These are phyloP conservation scores for Triplophysa tibetana DNA, from an alignment of 2,113 vertebrate species.

Conservation along the genomic window DNA sequence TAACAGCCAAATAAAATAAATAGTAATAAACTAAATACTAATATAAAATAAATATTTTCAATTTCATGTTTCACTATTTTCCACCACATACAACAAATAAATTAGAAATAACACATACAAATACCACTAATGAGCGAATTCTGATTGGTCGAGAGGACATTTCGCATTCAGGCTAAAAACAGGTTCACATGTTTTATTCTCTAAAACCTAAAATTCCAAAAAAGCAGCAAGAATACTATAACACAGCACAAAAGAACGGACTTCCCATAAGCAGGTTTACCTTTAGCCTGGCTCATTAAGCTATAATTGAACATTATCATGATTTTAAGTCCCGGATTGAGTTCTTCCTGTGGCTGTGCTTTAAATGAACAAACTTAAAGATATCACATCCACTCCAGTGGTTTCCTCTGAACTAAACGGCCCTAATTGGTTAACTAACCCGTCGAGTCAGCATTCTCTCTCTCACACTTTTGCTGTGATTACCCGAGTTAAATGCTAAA, in stretches of 20 bases:
- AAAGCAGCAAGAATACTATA: neutral
- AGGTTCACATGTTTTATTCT: too few relatives aligned
- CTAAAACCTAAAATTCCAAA: too few relatives aligned
- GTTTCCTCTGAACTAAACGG: slow-evolving; percentile 1
- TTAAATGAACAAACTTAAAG: slow-evolving; percentile 18
- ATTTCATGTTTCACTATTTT: too few relatives aligned
- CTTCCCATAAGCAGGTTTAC: neutral
- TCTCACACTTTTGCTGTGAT: neutral
- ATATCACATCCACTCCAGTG: slow-evolving; percentile 16
- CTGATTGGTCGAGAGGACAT: too few relatives aligned
- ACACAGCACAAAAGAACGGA: neutral
- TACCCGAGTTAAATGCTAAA: slow-evolving; percentile 32
- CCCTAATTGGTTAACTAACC: slow-evolving; percentile 4
- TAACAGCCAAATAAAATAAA: too few relatives aligned
- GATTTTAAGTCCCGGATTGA: neutral
- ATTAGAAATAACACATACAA: too few relatives aligned
- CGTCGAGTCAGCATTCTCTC: slow-evolving; percentile 21
- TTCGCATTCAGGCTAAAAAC: too few relatives aligned
- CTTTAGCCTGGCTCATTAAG: neutral
- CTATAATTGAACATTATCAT: neutral
- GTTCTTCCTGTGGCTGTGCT: neutral
- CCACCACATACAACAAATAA: too few relatives aligned
- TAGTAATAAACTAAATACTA: too few relatives aligned
- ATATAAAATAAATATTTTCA: too few relatives aligned
- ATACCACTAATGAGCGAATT: too few relatives aligned